Evolutionary conservation across 2,888 invertebrate genomes (phyloP), one percentile per base, ranked within the genome.

Genomic region (Watsonalla binaria): DNA sequence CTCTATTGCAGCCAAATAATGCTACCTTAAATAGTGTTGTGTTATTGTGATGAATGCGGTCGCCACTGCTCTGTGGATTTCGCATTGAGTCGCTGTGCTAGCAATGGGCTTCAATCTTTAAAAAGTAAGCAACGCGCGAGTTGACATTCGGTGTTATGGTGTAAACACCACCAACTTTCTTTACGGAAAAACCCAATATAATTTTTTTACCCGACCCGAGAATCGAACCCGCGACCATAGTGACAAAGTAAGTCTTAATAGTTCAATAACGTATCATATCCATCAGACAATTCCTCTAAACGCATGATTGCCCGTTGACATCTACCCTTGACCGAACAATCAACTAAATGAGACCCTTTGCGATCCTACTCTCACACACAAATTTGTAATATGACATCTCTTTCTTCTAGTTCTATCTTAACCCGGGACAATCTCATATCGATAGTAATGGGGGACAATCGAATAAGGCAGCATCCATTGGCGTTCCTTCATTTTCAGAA

Each of bases 391-490:
- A 8, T 37, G 37, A 11, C 42, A 11, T 42, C 42, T 5, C 42
- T 42, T 42, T 11, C 8, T 11, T 42, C 5, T 42, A 42, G 42
- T 11, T 42, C 42, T 11, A 8, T 56, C 57, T 62, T 61, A 68
- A 61, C 61, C 61, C 54, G 50, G 48, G 48, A 37, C 14, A 42
- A 42, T 13, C 24, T 49, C 48, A 49, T 39, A 37, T 49, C 49
- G 49, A 61, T 62, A 63, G 62, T 63, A 66, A 68, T 60, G 61
- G 60, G 68, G 65, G 68, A 66, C 68, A 68, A 78, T 76, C 68
- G 68, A 54, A 62, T 60, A 58, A 62, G 66, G 68, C 63, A 66
- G 66, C 59, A 68, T 74, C 66, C 76, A 78, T 77, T 60, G 77
- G 71, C 62, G 64, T 61, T 66, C 75, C 74, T 72, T 72, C 66